These are phyloP conservation scores for Ischnura elegans DNA, from an alignment of 2,888 invertebrate genomes.

Conservation along the genomic window DNA sequence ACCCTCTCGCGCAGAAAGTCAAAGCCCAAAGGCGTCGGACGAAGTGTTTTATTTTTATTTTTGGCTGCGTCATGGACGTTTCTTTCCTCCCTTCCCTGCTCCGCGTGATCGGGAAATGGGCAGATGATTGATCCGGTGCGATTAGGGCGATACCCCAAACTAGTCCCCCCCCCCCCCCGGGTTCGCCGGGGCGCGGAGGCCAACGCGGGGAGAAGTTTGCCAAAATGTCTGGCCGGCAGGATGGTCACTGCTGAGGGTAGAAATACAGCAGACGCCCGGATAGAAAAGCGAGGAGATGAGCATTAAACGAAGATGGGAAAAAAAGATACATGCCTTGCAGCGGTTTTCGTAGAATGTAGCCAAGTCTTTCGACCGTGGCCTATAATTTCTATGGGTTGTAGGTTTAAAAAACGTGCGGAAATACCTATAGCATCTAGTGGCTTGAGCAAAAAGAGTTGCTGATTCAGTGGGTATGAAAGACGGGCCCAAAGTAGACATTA, in stretches of 20 bases:
- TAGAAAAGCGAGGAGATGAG: neutral
- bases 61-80: conserved; percentile 29
- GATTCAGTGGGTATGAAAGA: neutral
- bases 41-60: neutral
- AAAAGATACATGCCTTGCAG: neutral
- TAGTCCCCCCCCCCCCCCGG: neutral
- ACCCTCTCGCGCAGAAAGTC: conserved; percentile 8
- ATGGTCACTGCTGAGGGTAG: neutral
- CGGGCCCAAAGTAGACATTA: neutral
- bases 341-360: neutral
- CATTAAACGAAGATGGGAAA: neutral
- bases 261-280: neutral
- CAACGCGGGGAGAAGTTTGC: neutral
- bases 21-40: neutral
- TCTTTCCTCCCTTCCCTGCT: neutral
- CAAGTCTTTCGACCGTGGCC: neutral
- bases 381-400: neutral
- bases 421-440: neutral
- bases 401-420: neutral
- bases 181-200: neutral
- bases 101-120: conserved; percentile 27
- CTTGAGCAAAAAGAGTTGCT: neutral
- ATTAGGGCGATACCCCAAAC: neutral
- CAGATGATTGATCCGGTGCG: conserved; percentile 12
- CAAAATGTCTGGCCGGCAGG: neutral